Base-by-base conservation (phyloP, 2,888 invertebrate genomes). In the Eupithecia subumbrata region DNA sequence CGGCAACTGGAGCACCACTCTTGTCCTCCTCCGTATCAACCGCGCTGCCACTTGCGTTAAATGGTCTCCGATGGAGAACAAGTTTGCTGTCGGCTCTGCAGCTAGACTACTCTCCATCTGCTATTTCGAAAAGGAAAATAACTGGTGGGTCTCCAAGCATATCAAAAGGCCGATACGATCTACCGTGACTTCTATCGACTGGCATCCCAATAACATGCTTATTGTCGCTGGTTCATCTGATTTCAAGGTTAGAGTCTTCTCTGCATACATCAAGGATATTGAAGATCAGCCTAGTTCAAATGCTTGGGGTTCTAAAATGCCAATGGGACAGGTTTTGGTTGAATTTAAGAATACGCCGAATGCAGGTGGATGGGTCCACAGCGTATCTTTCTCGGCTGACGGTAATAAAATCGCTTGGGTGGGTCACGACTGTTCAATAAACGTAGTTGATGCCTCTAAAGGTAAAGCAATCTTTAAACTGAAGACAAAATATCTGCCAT, bases 121-220 rank as follows among this genome's bases (percentile, higher is more conserved):
- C 88, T 99, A 99, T 89, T 99, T 99, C 92, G 99, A 99, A 88
- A 97, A 98, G 77, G 99, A 98, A 88, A 99, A 99, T 90, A 98
- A 99, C 91, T 99, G 99, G 99, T 99, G 99, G 99, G 98, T 98
- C 11, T 98, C 99, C 5, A 99, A 99, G 91, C 99, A 99, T 90
- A 99, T 99, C 86, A 99, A 99, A 94, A 99, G 99, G 89, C 99
- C 99, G 0, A 98, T 99, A 81, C 96, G 98, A 30, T 99, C 99
- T 0, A 99, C 99, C 56, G 98, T 99, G 0, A 99, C 99, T 16
- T 97, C 98, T 67, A 94, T 99, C 78, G 99, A 99, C 92, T 99
- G 99, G 99, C 99, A 99, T 95, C 99, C 99, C 2, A 99, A 99
- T 90, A 99, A 99, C 91, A 97, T 98, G 66, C 95, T 99, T 3